Base-by-base conservation (phyloP, 1,140 invertebrate genomes). In the Prorops nasuta region DNA sequence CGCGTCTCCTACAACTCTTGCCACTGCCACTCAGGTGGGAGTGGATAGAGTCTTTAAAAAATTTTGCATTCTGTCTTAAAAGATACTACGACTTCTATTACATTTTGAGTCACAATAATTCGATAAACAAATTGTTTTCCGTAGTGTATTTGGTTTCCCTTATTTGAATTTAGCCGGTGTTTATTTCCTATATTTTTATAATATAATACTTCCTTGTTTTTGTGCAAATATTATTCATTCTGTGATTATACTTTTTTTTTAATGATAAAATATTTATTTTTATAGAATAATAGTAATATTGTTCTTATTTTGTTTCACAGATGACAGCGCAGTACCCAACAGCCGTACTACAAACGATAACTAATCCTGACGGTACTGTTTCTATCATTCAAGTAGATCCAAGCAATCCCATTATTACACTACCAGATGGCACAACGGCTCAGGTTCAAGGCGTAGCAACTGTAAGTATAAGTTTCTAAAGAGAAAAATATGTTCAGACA, bases 311-410 rank as follows among this genome's bases (percentile, higher is more conserved):
- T 54, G 41, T n/a, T 54, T 66, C 61, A 14, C 56, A 84, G 82
- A 80, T 84, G 76, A 82, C 83, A 58, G 79, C 85, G 9, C 87
- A 91, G 76, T 93, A 91, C 78, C 84, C 89, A 38, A 90, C 91
- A 39, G 88, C 92, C n/a, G 90, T 98, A 63, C 84, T 97, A 19
- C 94, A 97, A 71, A 95, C 93, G 2, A 96, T 96, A 69, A 94
- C 91, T 56, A 98, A 98, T 80, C 90, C 94, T 3, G 95, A 98
- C 81, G 95, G 95, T 51, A 92, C 92, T 3, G 92, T 98, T 37
- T 96, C 94, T 19, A 89, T 98, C 43, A 95, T 98, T 54, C 94
- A 97, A 77, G 91, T 98, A 45, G 94, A 98, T 81, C 92, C 94
- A 31, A 92, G 88, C 64, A 93, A 91, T 76, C 90, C 93, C 22